Conservation (phyloP, 2,113 vertebrate species). For the Festucalex cinctus region DNA sequence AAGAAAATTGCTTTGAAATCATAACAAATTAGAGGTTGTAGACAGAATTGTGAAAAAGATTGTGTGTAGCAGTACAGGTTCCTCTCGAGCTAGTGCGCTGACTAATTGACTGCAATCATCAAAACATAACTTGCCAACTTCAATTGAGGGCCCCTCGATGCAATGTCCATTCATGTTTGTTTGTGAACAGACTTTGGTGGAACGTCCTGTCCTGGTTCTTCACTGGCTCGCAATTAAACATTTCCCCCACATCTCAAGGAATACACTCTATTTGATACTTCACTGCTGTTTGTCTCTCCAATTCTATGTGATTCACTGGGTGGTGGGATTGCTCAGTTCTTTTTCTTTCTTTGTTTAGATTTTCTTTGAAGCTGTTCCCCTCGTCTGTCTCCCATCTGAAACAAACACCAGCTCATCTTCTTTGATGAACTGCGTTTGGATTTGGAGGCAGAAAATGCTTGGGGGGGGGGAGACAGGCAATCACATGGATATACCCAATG, state of each 20-base stretch:
- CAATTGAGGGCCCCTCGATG: no score
- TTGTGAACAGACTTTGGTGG: no score
- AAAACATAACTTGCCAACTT: no score
- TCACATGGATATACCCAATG: not conserved
- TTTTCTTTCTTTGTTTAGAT: conserved; percentile 15
- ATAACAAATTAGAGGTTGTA: no score
- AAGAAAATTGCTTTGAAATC: no score
- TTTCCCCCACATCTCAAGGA: conserved; percentile 1
- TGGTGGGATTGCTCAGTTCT: not conserved
- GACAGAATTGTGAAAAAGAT: no score
- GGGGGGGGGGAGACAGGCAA: not conserved
- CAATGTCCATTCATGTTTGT: no score
- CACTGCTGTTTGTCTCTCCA: conserved; percentile 31
- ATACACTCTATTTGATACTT: conserved; percentile 35
- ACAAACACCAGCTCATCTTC: conserved; percentile 28
- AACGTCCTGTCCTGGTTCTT: conserved; percentile 27
- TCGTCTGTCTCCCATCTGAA: conserved; percentile 7
- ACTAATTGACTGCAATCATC: no score
- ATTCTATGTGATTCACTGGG: conserved; percentile 38
- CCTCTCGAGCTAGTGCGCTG: no score
- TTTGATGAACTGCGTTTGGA: conserved; percentile 23
- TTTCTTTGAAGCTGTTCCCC: not conserved
- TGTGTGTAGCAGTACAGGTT: no score
- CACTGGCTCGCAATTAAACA: conserved; percentile 28
- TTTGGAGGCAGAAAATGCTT: conserved; percentile 1